Evolutionary conservation across 2,888 invertebrate genomes (phyloP), one percentile per base, ranked within the genome.

Genomic region (Drosophila anomalipes): DNA sequence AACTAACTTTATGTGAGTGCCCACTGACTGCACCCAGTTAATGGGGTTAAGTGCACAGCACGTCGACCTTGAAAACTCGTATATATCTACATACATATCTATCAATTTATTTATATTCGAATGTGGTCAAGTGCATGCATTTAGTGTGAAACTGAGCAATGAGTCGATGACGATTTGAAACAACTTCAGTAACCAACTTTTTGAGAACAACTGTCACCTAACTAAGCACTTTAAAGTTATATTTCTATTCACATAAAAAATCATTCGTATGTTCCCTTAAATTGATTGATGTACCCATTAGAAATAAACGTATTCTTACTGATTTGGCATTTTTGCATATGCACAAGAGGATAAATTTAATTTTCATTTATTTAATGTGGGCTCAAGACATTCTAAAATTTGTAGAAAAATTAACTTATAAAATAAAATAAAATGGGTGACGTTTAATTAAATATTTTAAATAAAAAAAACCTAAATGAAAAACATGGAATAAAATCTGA

Each of bases 21-120:
- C 71, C 71, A 49, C 54, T 39, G 53, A 47, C 30, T 69, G 69
- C 81, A 70, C 54, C 61, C 61, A 67, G 53, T 39, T 39, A 77
- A 72, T 80, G 66, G 70, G 81, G 79, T 81, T 79, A 81, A 73
- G 77, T 77, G 77, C 73, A 70, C 64, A 66, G 77, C 77, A 56
- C 10, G 81, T 70, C 62, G 69, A 72, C 79, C 79, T 72, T 81
- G 58, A 72, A 53, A 64, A 39, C 30, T 39, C 22, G 32, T 39
- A 47, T 26, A 30, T 77, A 35, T 60, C 53, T 59, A 47, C 32
- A 41, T 39, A 32, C 41, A 2, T 49, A 41, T 58, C 41, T 54
- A 22, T 52, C 4, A 65, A 41, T 54, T 32, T 54, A 39, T 68
- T 54, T 39, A 19, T 26, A 44, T 58, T 56, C 44, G 12, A 68